These are phyloP conservation scores for Montipora capricornis DNA, from an alignment of 64 coral and sea anemone genomes.

Conservation along the genomic window DNA sequence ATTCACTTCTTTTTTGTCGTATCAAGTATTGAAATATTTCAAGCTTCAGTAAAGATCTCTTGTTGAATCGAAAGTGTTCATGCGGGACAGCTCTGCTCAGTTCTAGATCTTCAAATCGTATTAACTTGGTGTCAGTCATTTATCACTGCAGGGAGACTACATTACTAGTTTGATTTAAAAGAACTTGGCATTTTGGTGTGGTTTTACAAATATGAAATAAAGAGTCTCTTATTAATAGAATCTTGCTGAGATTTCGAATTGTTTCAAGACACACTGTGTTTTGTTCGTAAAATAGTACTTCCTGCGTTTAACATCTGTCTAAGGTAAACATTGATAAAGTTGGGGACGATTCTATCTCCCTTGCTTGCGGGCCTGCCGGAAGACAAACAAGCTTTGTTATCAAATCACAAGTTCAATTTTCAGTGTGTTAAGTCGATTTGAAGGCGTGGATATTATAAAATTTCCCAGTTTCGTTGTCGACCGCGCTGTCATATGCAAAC, in stretches of 20 bases:
- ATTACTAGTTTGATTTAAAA: not conserved
- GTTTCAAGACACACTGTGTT: constrained; percentile 29
- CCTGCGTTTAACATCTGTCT: constrained; percentile 53
- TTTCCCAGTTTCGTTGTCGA: not conserved
- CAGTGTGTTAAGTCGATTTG: constrained; percentile 38
- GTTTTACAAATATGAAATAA: constrained; percentile 38
- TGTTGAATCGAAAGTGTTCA: not conserved
- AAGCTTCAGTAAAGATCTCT: not conserved
- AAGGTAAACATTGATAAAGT: constrained; percentile 51
- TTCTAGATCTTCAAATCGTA: not conserved
- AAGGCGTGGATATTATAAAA: not conserved
- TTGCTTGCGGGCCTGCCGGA: constrained; percentile 54
- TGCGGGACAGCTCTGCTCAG: not conserved
- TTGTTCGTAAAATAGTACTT: constrained; percentile 44
- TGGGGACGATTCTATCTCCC: constrained; percentile 34
- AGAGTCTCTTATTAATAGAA: constrained; percentile 47
- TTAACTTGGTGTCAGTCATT: not conserved
- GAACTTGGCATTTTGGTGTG: constrained; percentile 5
- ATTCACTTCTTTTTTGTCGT: constrained; percentile 34
- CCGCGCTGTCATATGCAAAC: not conserved
- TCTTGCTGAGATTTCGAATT: constrained; percentile 61
- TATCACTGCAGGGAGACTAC: not conserved
- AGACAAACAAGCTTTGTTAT: constrained; percentile 26
- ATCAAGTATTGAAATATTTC: constrained; percentile 27
- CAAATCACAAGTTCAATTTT: constrained; percentile 18